Conservation (phyloP, 2,113 vertebrate genomes). For the Psettodes erumei region DNA sequence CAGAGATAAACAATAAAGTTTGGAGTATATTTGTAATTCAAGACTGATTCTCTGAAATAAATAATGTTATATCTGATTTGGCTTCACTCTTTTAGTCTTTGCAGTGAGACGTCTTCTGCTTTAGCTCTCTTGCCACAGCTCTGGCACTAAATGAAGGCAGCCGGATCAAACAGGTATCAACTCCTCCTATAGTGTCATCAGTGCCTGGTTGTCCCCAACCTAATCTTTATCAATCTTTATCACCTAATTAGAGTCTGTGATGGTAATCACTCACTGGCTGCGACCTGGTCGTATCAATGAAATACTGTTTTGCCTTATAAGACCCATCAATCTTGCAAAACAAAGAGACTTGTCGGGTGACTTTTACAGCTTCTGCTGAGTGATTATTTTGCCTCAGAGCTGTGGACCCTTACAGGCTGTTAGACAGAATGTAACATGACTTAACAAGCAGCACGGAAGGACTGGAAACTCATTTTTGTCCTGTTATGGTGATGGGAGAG, state of each 20-base stretch:
- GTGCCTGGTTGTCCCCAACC: neutral
- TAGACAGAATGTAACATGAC: conserved; percentile 60
- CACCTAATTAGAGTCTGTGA: conserved; percentile 21
- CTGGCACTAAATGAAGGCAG: conserved; percentile 10
- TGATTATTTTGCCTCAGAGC: conserved; percentile 5
- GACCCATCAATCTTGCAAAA: conserved; percentile 13
- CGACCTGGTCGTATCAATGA: conserved; percentile 23
- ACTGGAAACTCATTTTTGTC: conserved; percentile 49
- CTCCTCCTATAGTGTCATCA: conserved; percentile 12
- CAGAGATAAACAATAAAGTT: neutral
- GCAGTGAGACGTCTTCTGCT: neutral
- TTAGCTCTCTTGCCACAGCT: neutral
- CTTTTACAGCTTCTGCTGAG: neutral
- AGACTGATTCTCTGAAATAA: neutral
- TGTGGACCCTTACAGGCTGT: conserved; percentile 45
- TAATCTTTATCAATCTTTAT: conserved; percentile 29
- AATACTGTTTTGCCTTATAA: neutral
- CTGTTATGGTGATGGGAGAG: conserved; percentile 56
- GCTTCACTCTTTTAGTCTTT: neutral
- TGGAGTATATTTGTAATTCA: neutral
- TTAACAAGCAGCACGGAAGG: conserved; percentile 56
- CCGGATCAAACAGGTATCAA: conserved; percentile 29
- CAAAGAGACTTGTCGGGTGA: neutral
- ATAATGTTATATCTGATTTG: conserved; percentile 30
- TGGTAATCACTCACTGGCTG: conserved; percentile 5